Evolutionary conservation across 2,888 invertebrate species (phyloP).

Genomic region (Pinctada fucata): DNA sequence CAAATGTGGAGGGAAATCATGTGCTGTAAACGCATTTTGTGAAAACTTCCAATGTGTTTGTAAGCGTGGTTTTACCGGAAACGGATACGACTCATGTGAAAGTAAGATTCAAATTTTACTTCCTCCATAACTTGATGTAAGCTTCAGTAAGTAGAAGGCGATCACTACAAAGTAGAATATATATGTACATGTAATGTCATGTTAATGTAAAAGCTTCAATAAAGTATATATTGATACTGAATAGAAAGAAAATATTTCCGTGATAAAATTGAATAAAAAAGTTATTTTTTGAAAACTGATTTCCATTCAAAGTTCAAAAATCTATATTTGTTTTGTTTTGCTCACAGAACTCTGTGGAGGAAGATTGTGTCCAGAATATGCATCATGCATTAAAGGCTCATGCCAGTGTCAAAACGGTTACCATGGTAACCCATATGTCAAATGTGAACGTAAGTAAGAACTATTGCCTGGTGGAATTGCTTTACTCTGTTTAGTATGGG

Average conservation of each 20-base stretch:
- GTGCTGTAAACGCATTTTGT: conserved; percentile 11
- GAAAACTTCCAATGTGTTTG: conserved; percentile 18
- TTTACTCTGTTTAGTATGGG: no score
- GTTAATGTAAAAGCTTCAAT: no score
- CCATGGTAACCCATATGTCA: conserved; percentile 17
- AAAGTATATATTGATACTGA: no score
- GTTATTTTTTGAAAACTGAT: no score
- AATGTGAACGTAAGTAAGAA: neutral
- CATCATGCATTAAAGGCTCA: neutral
- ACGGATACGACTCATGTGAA: conserved; percentile 18
- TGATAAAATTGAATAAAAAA: no score
- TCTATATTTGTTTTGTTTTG: neutral
- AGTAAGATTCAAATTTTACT: neutral
- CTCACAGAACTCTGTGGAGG: neutral
- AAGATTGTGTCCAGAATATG: conserved; percentile 4
- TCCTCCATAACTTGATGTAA: neutral
- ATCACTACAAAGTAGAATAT: no score
- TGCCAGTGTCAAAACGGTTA: conserved; percentile 9
- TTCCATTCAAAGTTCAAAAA: neutral
- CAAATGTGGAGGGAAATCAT: conserved; percentile 14
- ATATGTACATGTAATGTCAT: no score
- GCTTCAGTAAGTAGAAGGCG: no score
- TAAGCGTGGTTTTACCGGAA: conserved; percentile 13
- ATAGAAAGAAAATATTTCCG: no score
- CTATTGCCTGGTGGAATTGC: neutral